A percentile compares a stretch with the other conserved stretches of the same genome.
These are phyloP conservation scores for Hapalemur alaotrensis DNA, from an alignment of 2,797 vertebrate species.

Conservation along the genomic window DNA sequence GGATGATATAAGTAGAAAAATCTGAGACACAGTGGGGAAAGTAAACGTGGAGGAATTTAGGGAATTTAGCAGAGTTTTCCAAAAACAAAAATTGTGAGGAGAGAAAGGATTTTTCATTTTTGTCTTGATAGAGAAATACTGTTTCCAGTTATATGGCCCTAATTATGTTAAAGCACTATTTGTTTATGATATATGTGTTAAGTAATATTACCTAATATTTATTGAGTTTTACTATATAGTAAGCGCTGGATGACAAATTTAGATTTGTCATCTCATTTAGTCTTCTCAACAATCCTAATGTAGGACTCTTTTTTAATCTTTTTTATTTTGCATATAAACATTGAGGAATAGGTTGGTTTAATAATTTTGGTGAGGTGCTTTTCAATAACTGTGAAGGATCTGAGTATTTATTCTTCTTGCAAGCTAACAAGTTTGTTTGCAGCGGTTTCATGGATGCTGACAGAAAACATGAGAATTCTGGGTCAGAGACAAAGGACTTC, in stretches of 20 bases:
- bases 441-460: neutral
- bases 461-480: neutral
- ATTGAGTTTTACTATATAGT: neutral
- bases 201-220: neutral
- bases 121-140: neutral
- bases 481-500: neutral
- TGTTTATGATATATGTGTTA: neutral
- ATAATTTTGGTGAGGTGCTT: neutral
- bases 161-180: neutral
- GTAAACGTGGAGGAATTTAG: neutral
- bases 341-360: neutral
- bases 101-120: neutral
- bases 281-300: neutral
- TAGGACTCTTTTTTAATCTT: neutral
- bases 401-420: neutral
- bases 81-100: neutral
- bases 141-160: neutral
- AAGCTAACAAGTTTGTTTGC: neutral
- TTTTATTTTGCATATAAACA: neutral
- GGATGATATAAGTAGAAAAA: neutral
- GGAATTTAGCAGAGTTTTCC: neutral
- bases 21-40: neutral
- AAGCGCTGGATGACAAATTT: neutral
- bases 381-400: neutral
- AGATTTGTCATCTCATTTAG: neutral